Base-by-base conservation (phyloP, 2,113 vertebrate species). In the Motacilla tschutschensis region DNA sequence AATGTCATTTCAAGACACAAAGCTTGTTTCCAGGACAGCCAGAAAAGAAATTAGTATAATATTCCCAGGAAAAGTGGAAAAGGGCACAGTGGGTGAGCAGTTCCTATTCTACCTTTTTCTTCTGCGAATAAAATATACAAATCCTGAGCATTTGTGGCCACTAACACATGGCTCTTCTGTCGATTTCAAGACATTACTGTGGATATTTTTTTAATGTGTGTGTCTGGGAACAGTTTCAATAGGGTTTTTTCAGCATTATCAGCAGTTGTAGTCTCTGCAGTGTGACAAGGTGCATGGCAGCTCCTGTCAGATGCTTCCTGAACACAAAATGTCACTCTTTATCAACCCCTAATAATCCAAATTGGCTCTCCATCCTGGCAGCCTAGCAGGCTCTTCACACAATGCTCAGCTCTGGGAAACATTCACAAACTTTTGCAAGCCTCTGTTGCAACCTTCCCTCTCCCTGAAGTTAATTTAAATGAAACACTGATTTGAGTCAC, bases 201-300 rank as follows among this genome's bases (percentile, higher is more conserved):
- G n/a, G 13, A 14, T 55, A 57, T 43, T 72, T 60, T n/a, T 22
- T 41, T 12, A 21, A 58, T 18, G 19, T 44, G 16, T 48, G 50
- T 75, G 18, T 15, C 44, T 83, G 62, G 57, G 62, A 71, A 71
- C 10, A 48, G 24, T 47, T 87, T 67, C 33, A 57, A 2, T 62
- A 10, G 1, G 0, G 2, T 77, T 76, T 72, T 73, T 47, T 33
- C 59, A 64, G 57, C 55, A 44, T 79, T 89, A 79, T 88, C 73
- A 70, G 63, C 89, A 83, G 83, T 60, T 53, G 79, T 75, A 48
- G 59, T 29, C 35, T 83, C 90, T 91, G 63, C 29, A 66, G 33
- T 29, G 60, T 95, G 91, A 65, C 70, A 94, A 92, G 73, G 75
- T 80, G 38, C 78, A 48, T 58, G 86, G 74, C 66, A 86, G 72